These are phyloP conservation scores for Uromys caudimaculatus DNA, from an alignment of 2,797 vertebrate species.

Conservation along the genomic window DNA sequence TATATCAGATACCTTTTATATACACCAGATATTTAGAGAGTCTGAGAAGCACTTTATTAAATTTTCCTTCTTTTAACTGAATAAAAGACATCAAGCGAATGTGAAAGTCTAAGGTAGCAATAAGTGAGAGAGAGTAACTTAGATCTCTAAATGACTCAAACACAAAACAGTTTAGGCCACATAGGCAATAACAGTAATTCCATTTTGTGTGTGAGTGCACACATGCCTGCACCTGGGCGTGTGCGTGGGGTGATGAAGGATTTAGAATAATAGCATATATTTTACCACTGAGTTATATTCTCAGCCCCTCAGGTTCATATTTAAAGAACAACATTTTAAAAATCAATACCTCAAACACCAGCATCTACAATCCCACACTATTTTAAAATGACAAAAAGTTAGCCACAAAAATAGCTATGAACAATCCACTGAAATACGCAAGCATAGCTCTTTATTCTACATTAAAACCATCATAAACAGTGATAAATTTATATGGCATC, in stretches of 20 bases:
- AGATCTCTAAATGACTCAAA: slow-evolving; percentile 30
- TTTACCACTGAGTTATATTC: neutral
- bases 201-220: neutral
- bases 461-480: slow-evolving; percentile 32
- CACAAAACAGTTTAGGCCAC: slow-evolving; percentile 19
- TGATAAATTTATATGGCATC: slow-evolving; percentile 7
- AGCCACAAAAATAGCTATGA: neutral
- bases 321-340: slow-evolving; percentile 36
- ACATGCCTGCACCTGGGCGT: neutral
- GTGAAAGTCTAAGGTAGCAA: slow-evolving; percentile 19
- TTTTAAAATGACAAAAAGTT: neutral
- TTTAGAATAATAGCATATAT: neutral
- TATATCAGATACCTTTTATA: neutral
- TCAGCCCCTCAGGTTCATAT: neutral
- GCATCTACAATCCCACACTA: neutral
- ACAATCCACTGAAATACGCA: neutral
- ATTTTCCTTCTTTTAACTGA: slow-evolving; percentile 27
- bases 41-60: slow-evolving; percentile 28
- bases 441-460: neutral
- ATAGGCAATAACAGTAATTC: neutral
- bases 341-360: neutral
- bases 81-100: slow-evolving; percentile 10
- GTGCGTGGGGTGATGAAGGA: neutral
- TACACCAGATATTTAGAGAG: slow-evolving; percentile 4
- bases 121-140: neutral